Conservation (phyloP, 2,888 invertebrate species). For the Tuta absoluta region DNA sequence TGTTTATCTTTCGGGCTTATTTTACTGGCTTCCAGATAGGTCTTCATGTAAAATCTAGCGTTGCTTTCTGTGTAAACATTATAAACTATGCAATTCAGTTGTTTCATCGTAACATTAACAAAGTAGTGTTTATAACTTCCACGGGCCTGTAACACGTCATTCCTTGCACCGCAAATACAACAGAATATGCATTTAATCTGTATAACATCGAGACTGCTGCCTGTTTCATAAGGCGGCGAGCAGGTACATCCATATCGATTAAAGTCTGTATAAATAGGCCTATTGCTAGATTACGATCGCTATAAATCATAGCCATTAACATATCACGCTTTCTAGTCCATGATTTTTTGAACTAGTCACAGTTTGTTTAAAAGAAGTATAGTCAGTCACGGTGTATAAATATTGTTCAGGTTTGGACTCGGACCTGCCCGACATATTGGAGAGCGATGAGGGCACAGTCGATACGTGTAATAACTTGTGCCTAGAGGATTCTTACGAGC, state of each 20-base stretch:
- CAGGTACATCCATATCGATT: background rate
- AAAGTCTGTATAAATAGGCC: background rate
- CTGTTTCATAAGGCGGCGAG: background rate
- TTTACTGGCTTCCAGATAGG: background rate
- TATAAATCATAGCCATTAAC: conserved; percentile 22
- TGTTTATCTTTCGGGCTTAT: conserved; percentile 13
- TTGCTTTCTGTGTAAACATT: background rate
- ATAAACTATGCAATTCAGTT: background rate
- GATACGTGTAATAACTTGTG: conserved; percentile 72
- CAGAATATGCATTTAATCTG: background rate
- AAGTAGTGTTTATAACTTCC: conserved; percentile 10
- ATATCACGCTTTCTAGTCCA: conserved; percentile 45
- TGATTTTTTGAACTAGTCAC: conserved; percentile 52
- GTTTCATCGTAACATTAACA: conserved; percentile 21
- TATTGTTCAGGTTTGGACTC: conserved; percentile 77
- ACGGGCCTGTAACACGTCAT: conserved; percentile 8
- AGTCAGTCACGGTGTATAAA: conserved; percentile 48
- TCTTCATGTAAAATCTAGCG: background rate
- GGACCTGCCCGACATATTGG: conserved; percentile 73
- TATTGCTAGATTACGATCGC: conserved; percentile 11
- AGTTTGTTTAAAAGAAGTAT: conserved; percentile 7
- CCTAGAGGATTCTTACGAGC: conserved; percentile 80
- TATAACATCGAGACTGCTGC: conserved; percentile 16
- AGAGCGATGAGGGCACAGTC: conserved; percentile 75
- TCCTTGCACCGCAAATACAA: background rate